Percentiles rank a stretch among this genome's conserved stretches.
Conservation (phyloP, 2,888 invertebrate genomes). For the Hoplodrina blanda region DNA sequence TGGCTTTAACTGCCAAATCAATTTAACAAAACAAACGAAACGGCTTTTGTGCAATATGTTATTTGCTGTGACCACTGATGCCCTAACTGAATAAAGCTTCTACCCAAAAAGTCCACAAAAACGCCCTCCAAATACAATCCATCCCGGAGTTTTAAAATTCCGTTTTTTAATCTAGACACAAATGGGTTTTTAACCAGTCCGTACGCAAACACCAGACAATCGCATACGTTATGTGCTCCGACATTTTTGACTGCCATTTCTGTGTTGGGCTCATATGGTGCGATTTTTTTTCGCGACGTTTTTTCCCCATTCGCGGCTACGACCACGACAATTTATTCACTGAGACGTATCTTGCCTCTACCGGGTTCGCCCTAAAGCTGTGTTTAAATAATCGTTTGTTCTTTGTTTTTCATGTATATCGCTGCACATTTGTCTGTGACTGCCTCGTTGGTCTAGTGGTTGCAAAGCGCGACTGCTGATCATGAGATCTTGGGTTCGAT, state of each 20-base stretch:
- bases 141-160: constrained; percentile 49
- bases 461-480: no score
- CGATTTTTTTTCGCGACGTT: constrained; percentile 56
- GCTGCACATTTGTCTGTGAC: constrained; percentile 42
- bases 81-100: constrained; percentile 48
- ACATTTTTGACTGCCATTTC: constrained; percentile 64
- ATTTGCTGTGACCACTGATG: constrained; percentile 37
- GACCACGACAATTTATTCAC: constrained; percentile 80
- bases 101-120: constrained; percentile 25
- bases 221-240: constrained; percentile 53
- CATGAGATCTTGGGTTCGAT: no score
- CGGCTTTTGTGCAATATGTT: constrained; percentile 34
- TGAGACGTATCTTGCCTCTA: constrained; percentile 74
- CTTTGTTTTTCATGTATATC: constrained; percentile 58
- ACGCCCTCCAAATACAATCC: constrained; percentile 46
- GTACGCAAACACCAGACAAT: constrained; percentile 59
- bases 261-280: constrained; percentile 66
- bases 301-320: constrained; percentile 53
- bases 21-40: constrained; percentile 21
- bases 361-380: constrained; percentile 71
- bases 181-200: constrained; percentile 62
- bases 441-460: no score
- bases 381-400: constrained; percentile 81
- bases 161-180: constrained; percentile 62
- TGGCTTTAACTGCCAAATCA: constrained; percentile 33